These are phyloP conservation scores for Brachirus orientalis DNA, from an alignment of 2,113 vertebrate species.

Conservation along the genomic window DNA sequence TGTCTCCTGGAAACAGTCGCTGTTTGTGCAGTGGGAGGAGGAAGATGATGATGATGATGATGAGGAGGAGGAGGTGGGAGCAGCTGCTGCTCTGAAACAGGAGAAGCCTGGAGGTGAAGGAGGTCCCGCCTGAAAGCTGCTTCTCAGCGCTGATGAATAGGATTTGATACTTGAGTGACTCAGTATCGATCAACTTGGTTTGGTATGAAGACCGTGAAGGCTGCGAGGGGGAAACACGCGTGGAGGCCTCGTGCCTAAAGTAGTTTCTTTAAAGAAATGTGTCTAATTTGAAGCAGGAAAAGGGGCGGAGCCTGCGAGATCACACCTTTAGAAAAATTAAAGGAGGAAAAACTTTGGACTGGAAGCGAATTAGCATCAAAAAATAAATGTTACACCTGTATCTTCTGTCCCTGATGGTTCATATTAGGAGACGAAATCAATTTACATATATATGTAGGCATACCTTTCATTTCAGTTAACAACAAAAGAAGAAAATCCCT, in stretches of 20 bases:
- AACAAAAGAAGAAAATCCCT: not conserved
- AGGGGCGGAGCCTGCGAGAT: not conserved
- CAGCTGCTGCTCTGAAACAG: slow-evolving; percentile 71
- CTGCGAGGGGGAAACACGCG: no score
- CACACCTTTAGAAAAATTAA: not conserved
- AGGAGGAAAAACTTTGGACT: not conserved
- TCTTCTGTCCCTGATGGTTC: not conserved
- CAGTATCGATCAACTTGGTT: slow-evolving; percentile 59
- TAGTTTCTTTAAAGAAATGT: no score
- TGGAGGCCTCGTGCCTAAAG: no score
- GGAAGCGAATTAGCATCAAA: not conserved
- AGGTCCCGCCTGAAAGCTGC: slow-evolving; percentile 65
- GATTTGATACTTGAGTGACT: slow-evolving; percentile 70
- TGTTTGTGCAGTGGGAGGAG: not conserved
- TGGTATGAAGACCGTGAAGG: slow-evolving; percentile 22
- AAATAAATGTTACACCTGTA: not conserved
- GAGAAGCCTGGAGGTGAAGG: slow-evolving; percentile 67
- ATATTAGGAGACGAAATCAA: not conserved
- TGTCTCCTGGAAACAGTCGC: no score
- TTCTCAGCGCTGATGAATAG: slow-evolving; percentile 67
- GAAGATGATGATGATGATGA: not conserved
- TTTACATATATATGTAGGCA: no score
- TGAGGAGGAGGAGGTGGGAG: slow-evolving; percentile 4
- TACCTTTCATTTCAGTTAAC: not conserved
- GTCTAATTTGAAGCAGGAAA: no score